Evolutionary conservation across 2,113 vertebrate species (phyloP).

Genomic region (Odontesthes bonariensis): DNA sequence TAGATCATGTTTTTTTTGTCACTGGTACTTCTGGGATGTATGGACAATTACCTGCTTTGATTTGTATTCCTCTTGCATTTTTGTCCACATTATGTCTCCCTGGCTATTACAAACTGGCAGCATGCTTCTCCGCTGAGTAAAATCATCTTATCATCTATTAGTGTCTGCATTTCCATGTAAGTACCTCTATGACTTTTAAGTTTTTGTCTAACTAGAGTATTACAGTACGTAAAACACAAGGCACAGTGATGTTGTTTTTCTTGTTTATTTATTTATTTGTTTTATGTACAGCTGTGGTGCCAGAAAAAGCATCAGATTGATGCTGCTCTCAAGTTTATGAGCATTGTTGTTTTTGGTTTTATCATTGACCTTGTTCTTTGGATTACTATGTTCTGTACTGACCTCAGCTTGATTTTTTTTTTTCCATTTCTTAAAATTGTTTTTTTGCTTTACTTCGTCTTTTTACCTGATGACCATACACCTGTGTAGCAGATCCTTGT

Average conservation of each 20-base stretch:
- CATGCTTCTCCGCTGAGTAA: not conserved
- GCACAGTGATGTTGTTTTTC: too few relatives aligned
- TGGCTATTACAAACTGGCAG: not conserved
- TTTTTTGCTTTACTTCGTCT: too few relatives aligned
- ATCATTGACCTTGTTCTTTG: not conserved
- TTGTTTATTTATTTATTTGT: not conserved
- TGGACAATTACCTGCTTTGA: not conserved
- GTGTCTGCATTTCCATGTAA: conserved; percentile 5
- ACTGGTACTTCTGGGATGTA: not conserved
- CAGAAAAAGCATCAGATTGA: not conserved
- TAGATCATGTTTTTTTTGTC: not conserved
- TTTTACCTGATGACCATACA: too few relatives aligned
- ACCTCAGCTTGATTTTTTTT: too few relatives aligned
- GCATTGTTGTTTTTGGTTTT: too few relatives aligned
- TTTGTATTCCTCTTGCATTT: not conserved
- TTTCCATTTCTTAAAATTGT: too few relatives aligned
- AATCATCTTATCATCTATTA: not conserved
- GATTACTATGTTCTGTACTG: too few relatives aligned
- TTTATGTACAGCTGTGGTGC: not conserved
- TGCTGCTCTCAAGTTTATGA: not conserved
- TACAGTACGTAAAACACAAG: too few relatives aligned
- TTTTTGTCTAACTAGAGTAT: not conserved
- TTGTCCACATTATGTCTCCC: not conserved
- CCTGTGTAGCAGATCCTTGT: too few relatives aligned
- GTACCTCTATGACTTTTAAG: not conserved